Evolutionary conservation across 2,888 invertebrate genomes (phyloP).

Genomic region (Strigamia crassipes): DNA sequence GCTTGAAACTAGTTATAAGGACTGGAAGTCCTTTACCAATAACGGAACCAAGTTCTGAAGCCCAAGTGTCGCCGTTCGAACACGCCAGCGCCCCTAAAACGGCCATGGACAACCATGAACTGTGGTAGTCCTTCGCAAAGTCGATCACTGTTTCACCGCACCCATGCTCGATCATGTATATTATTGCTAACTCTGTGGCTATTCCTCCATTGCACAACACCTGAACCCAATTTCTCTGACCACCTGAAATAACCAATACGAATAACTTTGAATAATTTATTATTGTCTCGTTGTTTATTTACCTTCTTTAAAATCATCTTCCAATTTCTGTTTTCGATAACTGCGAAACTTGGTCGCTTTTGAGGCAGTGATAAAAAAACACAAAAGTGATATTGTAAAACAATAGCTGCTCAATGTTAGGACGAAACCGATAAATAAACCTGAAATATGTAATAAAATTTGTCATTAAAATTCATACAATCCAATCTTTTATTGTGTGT

Average conservation of each 20-base stretch:
- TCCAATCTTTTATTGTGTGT: conserved; percentile 1
- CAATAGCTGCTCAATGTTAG: conserved; percentile 77
- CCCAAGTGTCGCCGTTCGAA: conserved; percentile 88
- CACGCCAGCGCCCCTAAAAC: conserved; percentile 77
- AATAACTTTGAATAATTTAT: conserved; percentile 46
- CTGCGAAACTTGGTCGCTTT: conserved; percentile 78
- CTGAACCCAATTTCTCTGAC: conserved; percentile 86
- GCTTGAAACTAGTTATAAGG: conserved; percentile 73
- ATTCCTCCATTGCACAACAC: conserved; percentile 89
- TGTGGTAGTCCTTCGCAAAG: conserved; percentile 70
- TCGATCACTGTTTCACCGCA: conserved; percentile 78
- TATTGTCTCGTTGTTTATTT: conserved; percentile 45
- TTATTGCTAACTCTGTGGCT: conserved; percentile 75
- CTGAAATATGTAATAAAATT: conserved; percentile 57
- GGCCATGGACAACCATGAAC: conserved; percentile 79
- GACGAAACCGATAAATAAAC: conserved; percentile 73
- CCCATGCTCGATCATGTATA: conserved; percentile 79
- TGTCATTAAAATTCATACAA: conserved; percentile 52
- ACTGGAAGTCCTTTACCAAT: conserved; percentile 70
- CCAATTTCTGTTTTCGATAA: conserved; percentile 65
- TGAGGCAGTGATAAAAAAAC: conserved; percentile 80
- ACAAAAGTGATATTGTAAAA: conserved; percentile 72
- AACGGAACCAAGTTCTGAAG: conserved; percentile 84
- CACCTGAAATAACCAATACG: conserved; percentile 64
- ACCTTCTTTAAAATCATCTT: conserved; percentile 81